These are phyloP conservation scores for Nanorana parkeri DNA, from an alignment of 2,113 vertebrate species.

Conservation along the genomic window DNA sequence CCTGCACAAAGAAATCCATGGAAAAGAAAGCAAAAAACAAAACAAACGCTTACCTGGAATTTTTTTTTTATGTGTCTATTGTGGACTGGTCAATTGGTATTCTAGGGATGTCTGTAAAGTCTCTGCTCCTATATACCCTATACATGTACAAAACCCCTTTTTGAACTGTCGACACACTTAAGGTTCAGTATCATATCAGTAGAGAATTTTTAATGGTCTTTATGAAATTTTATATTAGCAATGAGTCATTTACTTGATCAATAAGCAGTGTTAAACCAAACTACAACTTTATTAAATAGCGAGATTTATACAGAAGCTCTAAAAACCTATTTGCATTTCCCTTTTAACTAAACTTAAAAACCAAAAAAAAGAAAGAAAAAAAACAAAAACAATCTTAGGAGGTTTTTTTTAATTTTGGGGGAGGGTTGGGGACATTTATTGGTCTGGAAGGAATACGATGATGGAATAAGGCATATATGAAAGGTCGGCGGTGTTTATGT, in stretches of 20 bases:
- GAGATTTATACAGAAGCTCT: constrained; percentile 79
- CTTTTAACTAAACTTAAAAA: constrained; percentile 75
- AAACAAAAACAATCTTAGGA: constrained; percentile 71
- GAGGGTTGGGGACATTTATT: constrained; percentile 50
- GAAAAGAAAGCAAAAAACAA: neutral
- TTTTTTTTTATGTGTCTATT: constrained; percentile 72
- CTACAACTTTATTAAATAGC: constrained; percentile 77
- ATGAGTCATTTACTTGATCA: constrained; percentile 79
- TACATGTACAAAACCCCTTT: constrained; percentile 73
- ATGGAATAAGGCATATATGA: neutral
- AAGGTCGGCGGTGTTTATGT: neutral
- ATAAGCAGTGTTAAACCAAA: constrained; percentile 82
- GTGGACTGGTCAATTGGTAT: constrained; percentile 76
- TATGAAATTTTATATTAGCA: constrained; percentile 83
- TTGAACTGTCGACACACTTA: constrained; percentile 78
- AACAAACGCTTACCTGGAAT: constrained; percentile 75
- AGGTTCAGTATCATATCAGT: constrained; percentile 81
- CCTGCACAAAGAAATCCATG: constrained; percentile 76
- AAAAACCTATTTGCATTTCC: constrained; percentile 75
- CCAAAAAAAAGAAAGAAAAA: constrained; percentile 65
- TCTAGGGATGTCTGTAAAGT: constrained; percentile 74
- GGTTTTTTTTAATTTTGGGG: constrained; percentile 72
- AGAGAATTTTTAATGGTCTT: constrained; percentile 84
- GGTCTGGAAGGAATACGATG: constrained; percentile 65
- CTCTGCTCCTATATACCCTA: constrained; percentile 74